Conservation (phyloP, 2,888 invertebrate species). For the Drosophila leonis region DNA sequence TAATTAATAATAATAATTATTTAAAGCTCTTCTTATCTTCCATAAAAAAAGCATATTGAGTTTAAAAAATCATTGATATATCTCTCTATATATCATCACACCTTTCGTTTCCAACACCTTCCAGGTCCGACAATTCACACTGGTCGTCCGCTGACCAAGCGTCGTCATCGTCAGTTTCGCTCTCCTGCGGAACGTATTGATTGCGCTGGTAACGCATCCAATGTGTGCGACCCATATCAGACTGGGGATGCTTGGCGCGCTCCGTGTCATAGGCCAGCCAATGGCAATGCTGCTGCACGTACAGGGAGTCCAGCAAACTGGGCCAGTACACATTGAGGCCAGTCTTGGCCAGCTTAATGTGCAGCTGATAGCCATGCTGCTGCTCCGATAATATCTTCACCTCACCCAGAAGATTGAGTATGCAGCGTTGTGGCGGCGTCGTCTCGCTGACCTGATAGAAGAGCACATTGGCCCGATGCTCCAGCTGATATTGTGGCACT, state of each 20-base stretch:
- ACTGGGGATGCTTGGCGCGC: constrained; percentile 3
- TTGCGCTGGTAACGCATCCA: constrained; percentile 40
- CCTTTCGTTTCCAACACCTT: background rate
- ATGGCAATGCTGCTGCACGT: constrained; percentile 42
- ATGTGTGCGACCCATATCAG: background rate
- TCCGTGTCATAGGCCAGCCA: constrained; percentile 60
- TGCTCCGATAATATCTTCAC: constrained; percentile 47
- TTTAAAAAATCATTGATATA: background rate
- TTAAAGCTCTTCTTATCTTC: background rate
- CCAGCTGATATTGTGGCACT: constrained; percentile 50
- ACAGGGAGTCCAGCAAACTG: constrained; percentile 43
- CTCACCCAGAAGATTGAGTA: constrained; percentile 51
- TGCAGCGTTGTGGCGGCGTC: constrained; percentile 51
- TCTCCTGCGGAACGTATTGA: background rate
- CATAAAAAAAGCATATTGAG: background rate
- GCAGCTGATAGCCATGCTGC: constrained; percentile 53
- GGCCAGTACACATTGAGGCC: constrained; percentile 46
- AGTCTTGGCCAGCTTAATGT: constrained; percentile 56
- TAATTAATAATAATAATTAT: too few relatives aligned
- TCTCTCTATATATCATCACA: background rate
- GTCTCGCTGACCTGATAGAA: constrained; percentile 35
- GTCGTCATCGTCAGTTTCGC: background rate
- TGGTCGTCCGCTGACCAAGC: constrained; percentile 26
- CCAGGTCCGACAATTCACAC: constrained; percentile 5
- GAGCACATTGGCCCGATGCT: constrained; percentile 26